A percentile compares a stretch with the other conserved stretches of the same genome.
Evolutionary conservation across 2,797 vertebrate genomes (phyloP).

Genomic region (Enteromius thamalakanensis): DNA sequence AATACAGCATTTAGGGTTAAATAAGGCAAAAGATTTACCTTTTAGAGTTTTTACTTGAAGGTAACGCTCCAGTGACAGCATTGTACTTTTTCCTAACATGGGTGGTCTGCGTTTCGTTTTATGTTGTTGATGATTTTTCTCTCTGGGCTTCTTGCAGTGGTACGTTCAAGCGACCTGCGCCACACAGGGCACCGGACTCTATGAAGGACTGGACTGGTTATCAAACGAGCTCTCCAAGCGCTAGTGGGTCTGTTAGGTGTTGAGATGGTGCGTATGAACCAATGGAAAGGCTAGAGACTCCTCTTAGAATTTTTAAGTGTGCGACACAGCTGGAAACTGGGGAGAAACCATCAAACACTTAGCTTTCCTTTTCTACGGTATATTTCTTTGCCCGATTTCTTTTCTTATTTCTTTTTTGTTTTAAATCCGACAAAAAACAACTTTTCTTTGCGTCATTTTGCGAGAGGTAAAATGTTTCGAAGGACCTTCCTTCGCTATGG

Average conservation of each 20-base stretch:
- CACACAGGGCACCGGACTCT: slow-evolving; percentile 86
- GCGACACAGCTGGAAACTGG: slow-evolving; percentile 32
- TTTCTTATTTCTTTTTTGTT: slow-evolving; percentile 13
- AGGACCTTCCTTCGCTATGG: background rate
- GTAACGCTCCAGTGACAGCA: background rate
- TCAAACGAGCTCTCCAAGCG: slow-evolving; percentile 71
- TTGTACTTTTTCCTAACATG: background rate
- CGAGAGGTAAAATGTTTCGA: background rate
- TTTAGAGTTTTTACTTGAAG: background rate
- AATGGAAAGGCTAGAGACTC: slow-evolving; percentile 46
- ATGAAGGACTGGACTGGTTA: slow-evolving; percentile 90
- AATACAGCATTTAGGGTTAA: background rate
- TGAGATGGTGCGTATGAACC: background rate
- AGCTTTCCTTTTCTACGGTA: slow-evolving; percentile 32
- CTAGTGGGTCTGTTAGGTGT: slow-evolving; percentile 21
- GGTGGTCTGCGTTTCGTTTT: background rate
- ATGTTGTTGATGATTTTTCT: background rate
- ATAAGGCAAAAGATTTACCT: background rate
- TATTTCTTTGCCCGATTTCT: slow-evolving; percentile 27
- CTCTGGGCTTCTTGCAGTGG: slow-evolving; percentile 76
- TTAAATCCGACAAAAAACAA: background rate
- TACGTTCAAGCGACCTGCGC: slow-evolving; percentile 86
- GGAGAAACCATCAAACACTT: slow-evolving; percentile 25
- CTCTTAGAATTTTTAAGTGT: slow-evolving; percentile 47
- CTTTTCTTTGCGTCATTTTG: background rate